A percentile compares a stretch with the other conserved stretches of the same genome.
These are phyloP conservation scores for Diploptera punctata DNA, from an alignment of 2,888 invertebrate genomes.

Conservation along the genomic window DNA sequence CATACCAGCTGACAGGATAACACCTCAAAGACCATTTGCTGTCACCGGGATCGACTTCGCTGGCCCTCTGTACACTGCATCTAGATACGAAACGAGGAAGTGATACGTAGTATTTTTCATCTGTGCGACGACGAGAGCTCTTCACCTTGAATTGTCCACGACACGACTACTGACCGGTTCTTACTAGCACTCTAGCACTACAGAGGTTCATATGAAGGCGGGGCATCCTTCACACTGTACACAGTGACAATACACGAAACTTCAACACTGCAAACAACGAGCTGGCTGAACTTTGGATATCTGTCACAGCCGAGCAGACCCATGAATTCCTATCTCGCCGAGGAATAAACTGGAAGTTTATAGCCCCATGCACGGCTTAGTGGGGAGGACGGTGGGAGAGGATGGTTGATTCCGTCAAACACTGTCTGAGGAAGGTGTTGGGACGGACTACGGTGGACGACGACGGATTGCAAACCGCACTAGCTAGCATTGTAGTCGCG, in stretches of 20 bases:
- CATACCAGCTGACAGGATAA: neutral
- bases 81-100: neutral
- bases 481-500: neutral
- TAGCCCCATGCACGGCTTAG: neutral
- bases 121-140: neutral
- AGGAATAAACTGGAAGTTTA: neutral
- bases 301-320: neutral
- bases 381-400: neutral
- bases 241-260: neutral
- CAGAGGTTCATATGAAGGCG: neutral
- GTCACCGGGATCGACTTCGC: neutral
- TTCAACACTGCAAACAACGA: neutral
- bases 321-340: neutral
- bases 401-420: neutral
- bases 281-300: too few relatives aligned
- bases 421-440: neutral
- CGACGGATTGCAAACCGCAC: neutral
- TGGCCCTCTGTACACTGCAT: neutral
- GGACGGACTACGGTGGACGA: neutral
- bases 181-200: neutral
- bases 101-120: neutral
- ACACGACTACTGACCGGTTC: neutral
- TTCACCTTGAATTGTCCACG: neutral
- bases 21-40: neutral
- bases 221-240: neutral